A percentile compares a stretch with the other conserved stretches of the same genome.
phyloP scores from a whole-genome alignment of 1,140 invertebrate genomes.

The Anastatus disparis region DNA sequence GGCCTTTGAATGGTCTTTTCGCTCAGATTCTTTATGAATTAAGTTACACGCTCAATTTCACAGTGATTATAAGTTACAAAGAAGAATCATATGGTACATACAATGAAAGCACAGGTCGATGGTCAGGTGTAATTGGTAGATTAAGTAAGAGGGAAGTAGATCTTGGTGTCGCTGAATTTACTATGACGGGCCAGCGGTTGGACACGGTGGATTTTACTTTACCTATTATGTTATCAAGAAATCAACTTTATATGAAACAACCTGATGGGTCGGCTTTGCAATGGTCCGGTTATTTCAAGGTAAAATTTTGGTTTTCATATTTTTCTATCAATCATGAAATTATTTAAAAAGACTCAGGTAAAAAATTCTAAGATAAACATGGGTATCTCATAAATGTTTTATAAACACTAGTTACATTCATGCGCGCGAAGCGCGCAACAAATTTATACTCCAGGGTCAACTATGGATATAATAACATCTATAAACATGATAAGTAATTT shows the following conservation, averaged over 20 bases:
- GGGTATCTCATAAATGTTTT: too few species aligned
- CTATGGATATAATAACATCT: too few species aligned
- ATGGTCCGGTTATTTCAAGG: constrained; percentile 50
- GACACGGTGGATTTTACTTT: constrained; percentile 49
- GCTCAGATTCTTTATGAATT: constrained; percentile 30
- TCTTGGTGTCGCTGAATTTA: constrained; percentile 43
- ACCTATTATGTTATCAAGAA: constrained; percentile 47
- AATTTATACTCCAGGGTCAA: too few species aligned
- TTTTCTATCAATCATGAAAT: too few species aligned
- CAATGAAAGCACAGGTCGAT: constrained; percentile 11
- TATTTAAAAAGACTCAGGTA: too few species aligned
- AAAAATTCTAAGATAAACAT: too few species aligned
- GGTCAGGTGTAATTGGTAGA: constrained; percentile 44
- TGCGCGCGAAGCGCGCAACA: too few species aligned
- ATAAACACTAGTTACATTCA: too few species aligned
- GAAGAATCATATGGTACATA: constrained; percentile 15
- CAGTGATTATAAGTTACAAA: neutral
- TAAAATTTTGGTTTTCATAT: too few species aligned
- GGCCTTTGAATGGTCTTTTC: constrained; percentile 16
- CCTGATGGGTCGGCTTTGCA: constrained; percentile 24
- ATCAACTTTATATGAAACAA: constrained; percentile 45
- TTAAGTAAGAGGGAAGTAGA: constrained; percentile 29
- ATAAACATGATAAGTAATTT: too few species aligned
- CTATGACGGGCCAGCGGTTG: constrained; percentile 46
- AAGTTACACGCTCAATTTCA: constrained; percentile 30